Evolutionary conservation across 2,113 vertebrate genomes (phyloP).

Genomic region (Oncorhynchus clarkii): DNA sequence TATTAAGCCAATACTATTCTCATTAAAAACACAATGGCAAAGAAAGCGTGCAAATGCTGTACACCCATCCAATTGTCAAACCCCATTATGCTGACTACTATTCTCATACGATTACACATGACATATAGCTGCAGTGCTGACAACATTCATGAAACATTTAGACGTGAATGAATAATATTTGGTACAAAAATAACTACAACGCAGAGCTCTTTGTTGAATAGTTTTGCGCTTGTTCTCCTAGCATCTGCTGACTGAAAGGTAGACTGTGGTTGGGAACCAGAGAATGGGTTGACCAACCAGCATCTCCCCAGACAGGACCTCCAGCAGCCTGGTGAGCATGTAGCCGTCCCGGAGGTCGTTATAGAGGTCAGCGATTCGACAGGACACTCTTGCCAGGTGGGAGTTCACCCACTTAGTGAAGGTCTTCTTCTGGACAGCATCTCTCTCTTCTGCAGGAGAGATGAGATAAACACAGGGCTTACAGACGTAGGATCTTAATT

Average conservation of each 20-base stretch:
- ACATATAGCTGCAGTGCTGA: not conserved
- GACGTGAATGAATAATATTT: not conserved
- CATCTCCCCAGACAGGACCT: slow-evolving; percentile 91
- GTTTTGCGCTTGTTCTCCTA: too few species aligned
- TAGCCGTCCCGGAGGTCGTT: slow-evolving; percentile 88
- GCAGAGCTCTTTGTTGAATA: not conserved
- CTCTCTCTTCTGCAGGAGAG: slow-evolving; percentile 80
- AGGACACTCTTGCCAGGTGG: slow-evolving; percentile 84
- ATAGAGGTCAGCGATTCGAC: slow-evolving; percentile 88
- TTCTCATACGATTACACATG: not conserved
- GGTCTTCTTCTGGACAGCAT: slow-evolving; percentile 95
- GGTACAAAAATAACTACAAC: not conserved
- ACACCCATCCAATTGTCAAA: too few species aligned
- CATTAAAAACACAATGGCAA: not conserved
- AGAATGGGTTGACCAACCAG: slow-evolving; percentile 73
- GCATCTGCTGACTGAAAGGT: too few species aligned
- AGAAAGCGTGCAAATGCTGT: too few species aligned
- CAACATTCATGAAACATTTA: slow-evolving; percentile 1
- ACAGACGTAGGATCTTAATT: too few species aligned
- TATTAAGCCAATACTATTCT: not conserved
- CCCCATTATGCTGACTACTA: not conserved
- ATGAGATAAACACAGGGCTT: not conserved
- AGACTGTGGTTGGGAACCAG: not conserved
- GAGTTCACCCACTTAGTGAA: slow-evolving; percentile 97
- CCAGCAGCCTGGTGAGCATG: slow-evolving; percentile 88